Percentiles rank a stretch among this genome's conserved stretches.
phyloP scores from a whole-genome alignment of 2,113 vertebrate genomes.

The Taurulus bubalis region DNA sequence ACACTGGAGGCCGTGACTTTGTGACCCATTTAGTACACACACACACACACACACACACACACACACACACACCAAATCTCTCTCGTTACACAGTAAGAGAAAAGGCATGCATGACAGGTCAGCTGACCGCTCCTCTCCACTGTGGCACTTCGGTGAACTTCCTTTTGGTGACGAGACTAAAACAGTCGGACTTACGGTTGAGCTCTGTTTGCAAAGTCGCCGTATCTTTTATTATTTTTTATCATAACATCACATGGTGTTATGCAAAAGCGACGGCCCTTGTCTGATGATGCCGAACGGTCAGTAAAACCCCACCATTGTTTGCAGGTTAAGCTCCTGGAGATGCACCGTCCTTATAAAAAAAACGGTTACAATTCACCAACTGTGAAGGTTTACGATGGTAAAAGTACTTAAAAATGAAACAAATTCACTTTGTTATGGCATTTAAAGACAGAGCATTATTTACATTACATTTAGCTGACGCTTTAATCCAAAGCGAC shows the following conservation, averaged over 20 bases:
- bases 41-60: not conserved
- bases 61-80: constrained; percentile 5
- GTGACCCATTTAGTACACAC: constrained; percentile 22
- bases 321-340: too few relatives aligned
- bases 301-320: not conserved
- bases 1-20: constrained; percentile 40
- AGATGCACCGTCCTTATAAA: not conserved
- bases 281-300: not conserved
- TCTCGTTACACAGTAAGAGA: constrained; percentile 50
- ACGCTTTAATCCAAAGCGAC: too few relatives aligned
- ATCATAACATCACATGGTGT: not conserved
- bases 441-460: too few relatives aligned
- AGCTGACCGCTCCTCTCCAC: constrained; percentile 28
- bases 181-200: not conserved
- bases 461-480: too few relatives aligned
- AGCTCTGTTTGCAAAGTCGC: not conserved
- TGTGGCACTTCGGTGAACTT: not conserved
- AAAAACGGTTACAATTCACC: not conserved
- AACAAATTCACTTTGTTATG: not conserved
- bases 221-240: too few relatives aligned
- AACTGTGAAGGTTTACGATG: not conserved
- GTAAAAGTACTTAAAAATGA: not conserved
- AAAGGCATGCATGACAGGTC: constrained; percentile 37
- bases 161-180: not conserved
- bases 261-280: not conserved